Percentiles rank a stretch among this genome's conserved stretches.
phyloP scores from a whole-genome alignment of 1,140 invertebrate species.

The Drosophila sulfurigaster region DNA sequence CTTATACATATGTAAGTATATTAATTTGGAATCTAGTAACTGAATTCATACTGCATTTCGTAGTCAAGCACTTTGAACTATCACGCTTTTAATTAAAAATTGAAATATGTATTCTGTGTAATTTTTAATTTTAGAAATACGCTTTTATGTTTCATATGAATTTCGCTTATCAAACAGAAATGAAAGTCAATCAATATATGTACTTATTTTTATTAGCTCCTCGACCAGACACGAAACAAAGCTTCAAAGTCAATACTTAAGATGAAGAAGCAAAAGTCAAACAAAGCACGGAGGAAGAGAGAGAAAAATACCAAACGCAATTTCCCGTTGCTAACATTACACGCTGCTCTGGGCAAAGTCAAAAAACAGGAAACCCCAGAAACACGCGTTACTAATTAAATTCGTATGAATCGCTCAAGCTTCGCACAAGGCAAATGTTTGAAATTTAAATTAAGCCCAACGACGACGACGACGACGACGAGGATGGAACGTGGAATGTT shows the following conservation, averaged over 20 bases:
- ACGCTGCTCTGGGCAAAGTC: constrained; percentile 57
- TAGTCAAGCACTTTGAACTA: not conserved
- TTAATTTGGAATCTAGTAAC: too few relatives aligned
- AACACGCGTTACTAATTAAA: constrained; percentile 79
- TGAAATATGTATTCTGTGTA: not conserved
- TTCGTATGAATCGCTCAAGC: constrained; percentile 52
- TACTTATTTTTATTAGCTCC: constrained; percentile 11
- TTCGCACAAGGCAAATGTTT: constrained; percentile 54
- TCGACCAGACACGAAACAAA: constrained; percentile 1
- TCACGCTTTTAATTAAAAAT: not conserved
- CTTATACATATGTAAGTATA: too few relatives aligned
- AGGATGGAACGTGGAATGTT: constrained; percentile 9
- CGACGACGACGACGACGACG: constrained; percentile 17
- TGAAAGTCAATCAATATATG: constrained; percentile 19
- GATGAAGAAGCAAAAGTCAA: constrained; percentile 1
- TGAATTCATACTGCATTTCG: not conserved
- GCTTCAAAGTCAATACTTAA: constrained; percentile 57
- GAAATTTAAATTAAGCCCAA: constrained; percentile 74
- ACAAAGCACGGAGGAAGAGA: not conserved
- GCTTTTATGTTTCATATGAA: constrained; percentile 4
- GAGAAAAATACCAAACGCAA: constrained; percentile 54
- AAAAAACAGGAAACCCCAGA: constrained; percentile 74
- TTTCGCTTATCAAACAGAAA: not conserved
- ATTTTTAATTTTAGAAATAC: constrained; percentile 5
- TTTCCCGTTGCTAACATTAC: constrained; percentile 60